phyloP scores from a whole-genome alignment of 2,888 invertebrate genomes.

The Orthonychiurus folsomi region DNA sequence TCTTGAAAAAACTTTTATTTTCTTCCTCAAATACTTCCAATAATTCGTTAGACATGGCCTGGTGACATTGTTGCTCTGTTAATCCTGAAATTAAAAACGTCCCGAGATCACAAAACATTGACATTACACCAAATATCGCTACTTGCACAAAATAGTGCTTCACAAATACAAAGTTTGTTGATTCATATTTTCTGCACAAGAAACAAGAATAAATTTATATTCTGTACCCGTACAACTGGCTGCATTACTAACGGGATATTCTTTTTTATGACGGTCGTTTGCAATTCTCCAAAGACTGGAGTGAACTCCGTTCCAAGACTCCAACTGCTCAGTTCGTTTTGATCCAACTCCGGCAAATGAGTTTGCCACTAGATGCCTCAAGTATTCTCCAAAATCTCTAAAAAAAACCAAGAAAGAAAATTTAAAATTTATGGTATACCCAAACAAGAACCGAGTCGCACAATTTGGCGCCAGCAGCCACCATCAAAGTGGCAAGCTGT shows the following conservation, averaged over 20 bases:
- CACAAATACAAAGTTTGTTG: no score
- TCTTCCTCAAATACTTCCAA: constrained; percentile 54
- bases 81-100: no score
- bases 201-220: no score
- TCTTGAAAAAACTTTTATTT: constrained; percentile 52
- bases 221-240: background rate
- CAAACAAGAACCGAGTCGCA: no score
- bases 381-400: constrained; percentile 67
- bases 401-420: no score
- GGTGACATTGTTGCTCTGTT: constrained; percentile 61
- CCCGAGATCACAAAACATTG: background rate
- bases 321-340: constrained; percentile 48
- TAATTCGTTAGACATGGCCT: constrained; percentile 63
- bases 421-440: no score
- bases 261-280: constrained; percentile 59
- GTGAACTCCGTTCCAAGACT: constrained; percentile 58
- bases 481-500: no score
- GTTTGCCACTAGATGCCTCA: constrained; percentile 52
- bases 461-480: no score
- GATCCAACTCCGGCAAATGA: constrained; percentile 49
- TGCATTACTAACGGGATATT: constrained; percentile 51
- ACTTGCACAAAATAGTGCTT: no score
- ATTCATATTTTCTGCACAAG: no score
- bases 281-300: constrained; percentile 61
- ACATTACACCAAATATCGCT: background rate